These are phyloP conservation scores for Peromyscus maniculatus DNA, from an alignment of 2,113 vertebrate genomes.

Conservation along the genomic window DNA sequence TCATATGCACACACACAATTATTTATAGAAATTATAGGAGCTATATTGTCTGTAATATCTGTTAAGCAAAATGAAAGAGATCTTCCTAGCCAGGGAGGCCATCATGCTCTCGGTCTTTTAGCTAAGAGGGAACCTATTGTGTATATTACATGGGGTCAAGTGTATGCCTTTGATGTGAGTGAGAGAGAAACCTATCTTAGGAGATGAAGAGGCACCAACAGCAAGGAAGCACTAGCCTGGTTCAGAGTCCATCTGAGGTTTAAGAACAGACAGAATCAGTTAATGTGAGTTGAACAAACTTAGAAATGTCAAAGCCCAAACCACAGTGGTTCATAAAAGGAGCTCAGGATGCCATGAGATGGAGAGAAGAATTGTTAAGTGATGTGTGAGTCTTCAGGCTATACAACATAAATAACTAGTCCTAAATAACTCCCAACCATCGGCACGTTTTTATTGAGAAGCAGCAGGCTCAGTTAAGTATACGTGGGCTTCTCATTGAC, in stretches of 20 bases:
- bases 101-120: not conserved
- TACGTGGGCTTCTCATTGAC: not conserved
- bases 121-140: not conserved
- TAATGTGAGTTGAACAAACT: not conserved
- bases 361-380: not conserved
- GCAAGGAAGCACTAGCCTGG: not conserved
- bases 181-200: not conserved
- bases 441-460: not conserved
- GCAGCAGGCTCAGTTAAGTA: not conserved
- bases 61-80: slow-evolving; percentile 19
- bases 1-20: too few species aligned
- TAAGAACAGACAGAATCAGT: not conserved
- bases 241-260: not conserved
- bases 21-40: not conserved
- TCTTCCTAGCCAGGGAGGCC: not conserved
- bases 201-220: slow-evolving; percentile 1
- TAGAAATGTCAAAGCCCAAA: slow-evolving; percentile 6
- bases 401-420: not conserved
- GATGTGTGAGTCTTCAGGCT: not conserved
- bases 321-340: not conserved
- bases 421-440: not conserved
- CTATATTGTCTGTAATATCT: not conserved
- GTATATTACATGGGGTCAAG: not conserved
- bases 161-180: not conserved
- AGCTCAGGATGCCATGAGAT: not conserved